Conservation (phyloP, 2,113 vertebrate species). For the Bothrops jararaca region DNA sequence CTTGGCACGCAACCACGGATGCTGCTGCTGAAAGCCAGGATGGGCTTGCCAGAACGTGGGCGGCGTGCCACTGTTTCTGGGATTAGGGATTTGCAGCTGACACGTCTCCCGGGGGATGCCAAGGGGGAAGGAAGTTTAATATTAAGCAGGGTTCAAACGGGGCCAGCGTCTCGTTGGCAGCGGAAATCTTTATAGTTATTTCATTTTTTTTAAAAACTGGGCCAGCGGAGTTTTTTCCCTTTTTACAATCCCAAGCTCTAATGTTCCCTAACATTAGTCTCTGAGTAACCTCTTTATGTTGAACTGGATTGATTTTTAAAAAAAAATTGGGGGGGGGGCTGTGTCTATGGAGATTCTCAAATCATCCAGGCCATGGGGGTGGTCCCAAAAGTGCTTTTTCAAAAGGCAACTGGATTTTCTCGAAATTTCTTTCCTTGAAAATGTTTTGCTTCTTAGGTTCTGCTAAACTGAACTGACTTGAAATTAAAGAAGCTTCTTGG, state of each 20-base stretch:
- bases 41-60: not conserved
- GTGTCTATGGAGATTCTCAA: not conserved
- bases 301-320: conserved; percentile 38
- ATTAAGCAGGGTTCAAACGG: not conserved
- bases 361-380: not conserved
- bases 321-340: no score
- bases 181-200: not conserved
- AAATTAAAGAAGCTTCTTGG: no score
- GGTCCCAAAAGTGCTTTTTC: no score
- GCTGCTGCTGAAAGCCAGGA: not conserved
- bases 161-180: not conserved
- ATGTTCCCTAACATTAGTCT: conserved; percentile 16
- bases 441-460: no score
- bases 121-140: not conserved
- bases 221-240: not conserved
- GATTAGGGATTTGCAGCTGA: not conserved
- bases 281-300: conserved; percentile 43
- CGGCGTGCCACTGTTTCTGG: not conserved
- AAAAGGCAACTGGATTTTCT: no score
- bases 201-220: not conserved
- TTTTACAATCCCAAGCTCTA: not conserved
- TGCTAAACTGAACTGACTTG: no score
- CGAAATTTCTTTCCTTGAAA: no score
- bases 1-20: not conserved
- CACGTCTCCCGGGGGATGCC: not conserved